A percentile compares a stretch with the other conserved stretches of the same genome.
phyloP scores from a whole-genome alignment of 2,888 invertebrate species.

The Gari tellinella region DNA sequence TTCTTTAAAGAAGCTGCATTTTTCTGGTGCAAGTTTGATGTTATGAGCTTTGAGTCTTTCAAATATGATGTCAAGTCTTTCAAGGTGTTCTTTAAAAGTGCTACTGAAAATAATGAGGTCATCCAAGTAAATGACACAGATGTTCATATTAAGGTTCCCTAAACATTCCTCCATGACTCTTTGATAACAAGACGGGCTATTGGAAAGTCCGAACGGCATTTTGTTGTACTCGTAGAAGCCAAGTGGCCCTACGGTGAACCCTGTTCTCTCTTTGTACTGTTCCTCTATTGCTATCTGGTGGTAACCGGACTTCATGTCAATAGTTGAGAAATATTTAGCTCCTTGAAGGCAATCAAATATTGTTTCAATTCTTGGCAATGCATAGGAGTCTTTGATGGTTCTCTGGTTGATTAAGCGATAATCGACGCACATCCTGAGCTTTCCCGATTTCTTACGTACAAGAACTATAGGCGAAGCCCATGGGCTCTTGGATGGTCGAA shows the following conservation, averaged over 20 bases:
- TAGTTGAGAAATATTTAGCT: slow-evolving; percentile 2
- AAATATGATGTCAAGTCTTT: slow-evolving; percentile 9
- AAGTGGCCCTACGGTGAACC: slow-evolving; percentile 26
- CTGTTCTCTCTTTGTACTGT: slow-evolving; percentile 15
- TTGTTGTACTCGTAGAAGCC: too few relatives aligned
- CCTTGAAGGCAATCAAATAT: slow-evolving; percentile 17
- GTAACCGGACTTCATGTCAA: slow-evolving; percentile 25
- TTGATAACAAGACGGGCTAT: slow-evolving; percentile 15
- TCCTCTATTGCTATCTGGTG: slow-evolving; percentile 19
- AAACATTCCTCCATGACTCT: too few relatives aligned
- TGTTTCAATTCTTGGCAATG: slow-evolving; percentile 18
- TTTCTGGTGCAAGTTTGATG: not conserved
- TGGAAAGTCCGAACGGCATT: slow-evolving; percentile 20
- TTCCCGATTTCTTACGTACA: slow-evolving; percentile 18
- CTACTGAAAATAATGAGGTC: slow-evolving; percentile 21
- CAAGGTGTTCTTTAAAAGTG: slow-evolving; percentile 14
- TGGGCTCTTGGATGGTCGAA: slow-evolving; percentile 5
- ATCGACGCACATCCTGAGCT: slow-evolving; percentile 15
- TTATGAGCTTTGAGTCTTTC: slow-evolving; percentile 9
- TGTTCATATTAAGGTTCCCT: too few relatives aligned
- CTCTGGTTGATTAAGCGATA: too few relatives aligned
- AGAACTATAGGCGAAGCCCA: too few relatives aligned
- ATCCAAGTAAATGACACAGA: slow-evolving; percentile 24
- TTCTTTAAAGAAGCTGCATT: not conserved
- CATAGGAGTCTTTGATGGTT: too few relatives aligned